Percentiles rank a stretch among this genome's conserved stretches.
phyloP scores from a whole-genome alignment of 2,113 vertebrate species.

The Piprites chloris region DNA sequence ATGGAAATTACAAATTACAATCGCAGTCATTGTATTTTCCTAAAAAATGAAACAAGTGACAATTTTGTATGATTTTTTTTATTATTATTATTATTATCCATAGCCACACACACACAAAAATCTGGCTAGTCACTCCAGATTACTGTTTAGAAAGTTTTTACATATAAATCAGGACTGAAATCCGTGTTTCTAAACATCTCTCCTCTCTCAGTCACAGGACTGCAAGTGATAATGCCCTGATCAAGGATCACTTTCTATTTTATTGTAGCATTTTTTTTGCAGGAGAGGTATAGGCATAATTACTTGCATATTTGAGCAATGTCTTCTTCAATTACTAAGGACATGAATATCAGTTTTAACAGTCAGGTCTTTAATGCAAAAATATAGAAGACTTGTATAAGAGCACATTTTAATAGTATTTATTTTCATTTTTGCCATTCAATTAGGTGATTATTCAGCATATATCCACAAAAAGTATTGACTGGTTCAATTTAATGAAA shows the following conservation, averaged over 20 bases:
- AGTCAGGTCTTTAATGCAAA: neutral
- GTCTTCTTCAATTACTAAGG: neutral
- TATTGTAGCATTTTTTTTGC: neutral
- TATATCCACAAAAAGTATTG: neutral
- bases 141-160: neutral
- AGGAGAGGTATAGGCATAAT: neutral
- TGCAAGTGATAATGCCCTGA: neutral
- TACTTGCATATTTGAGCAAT: neutral
- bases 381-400: neutral
- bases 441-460: neutral
- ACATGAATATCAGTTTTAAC: neutral
- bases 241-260: neutral
- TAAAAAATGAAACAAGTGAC: neutral
- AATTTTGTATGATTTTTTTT: neutral
- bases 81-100: neutral
- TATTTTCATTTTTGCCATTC: neutral
- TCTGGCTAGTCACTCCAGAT: neutral
- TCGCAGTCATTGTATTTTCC: neutral
- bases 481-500: neutral
- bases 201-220: neutral
- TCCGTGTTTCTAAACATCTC: neutral
- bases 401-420: neutral
- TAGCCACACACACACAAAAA: neutral
- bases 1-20: neutral
- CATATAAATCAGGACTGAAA: neutral